Conservation (phyloP, 1,140 invertebrate species). For the Drosophila auraria region DNA sequence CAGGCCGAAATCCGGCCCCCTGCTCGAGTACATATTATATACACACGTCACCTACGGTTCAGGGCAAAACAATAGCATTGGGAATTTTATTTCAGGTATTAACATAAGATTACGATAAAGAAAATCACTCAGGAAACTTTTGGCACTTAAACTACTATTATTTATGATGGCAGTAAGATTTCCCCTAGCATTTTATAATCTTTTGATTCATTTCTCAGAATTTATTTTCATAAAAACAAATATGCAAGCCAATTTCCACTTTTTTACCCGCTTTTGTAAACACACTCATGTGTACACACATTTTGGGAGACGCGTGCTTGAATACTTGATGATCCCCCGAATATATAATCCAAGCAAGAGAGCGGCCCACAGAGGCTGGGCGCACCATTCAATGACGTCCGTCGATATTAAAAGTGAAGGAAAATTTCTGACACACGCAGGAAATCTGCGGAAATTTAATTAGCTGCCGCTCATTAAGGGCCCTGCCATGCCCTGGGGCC, state of each 20-base stretch:
- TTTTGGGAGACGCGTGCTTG: constrained; percentile 70
- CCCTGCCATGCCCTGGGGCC: not conserved
- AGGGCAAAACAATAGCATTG: not conserved
- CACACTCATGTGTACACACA: constrained; percentile 26
- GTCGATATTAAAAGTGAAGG: constrained; percentile 47
- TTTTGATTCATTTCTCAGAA: not conserved
- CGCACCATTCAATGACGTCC: constrained; percentile 63
- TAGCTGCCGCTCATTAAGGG: constrained; percentile 16
- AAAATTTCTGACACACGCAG: constrained; percentile 45
- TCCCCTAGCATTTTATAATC: not conserved
- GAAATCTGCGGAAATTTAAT: constrained; percentile 18
- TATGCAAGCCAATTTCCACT: not conserved
- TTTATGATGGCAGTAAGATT: not conserved
- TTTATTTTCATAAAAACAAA: not conserved
- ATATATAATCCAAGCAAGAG: constrained; percentile 50
- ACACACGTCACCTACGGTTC: not conserved
- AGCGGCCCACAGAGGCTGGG: not conserved
- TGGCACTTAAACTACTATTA: not conserved
- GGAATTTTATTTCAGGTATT: too few species aligned
- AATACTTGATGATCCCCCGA: constrained; percentile 64
- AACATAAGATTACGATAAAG: not conserved
- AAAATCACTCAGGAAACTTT: not conserved
- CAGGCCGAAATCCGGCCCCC: constrained; percentile 18
- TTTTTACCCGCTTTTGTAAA: not conserved
- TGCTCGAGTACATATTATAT: not conserved